Conservation (phyloP, 2,888 invertebrate genomes). For the Hylaea fasciaria region DNA sequence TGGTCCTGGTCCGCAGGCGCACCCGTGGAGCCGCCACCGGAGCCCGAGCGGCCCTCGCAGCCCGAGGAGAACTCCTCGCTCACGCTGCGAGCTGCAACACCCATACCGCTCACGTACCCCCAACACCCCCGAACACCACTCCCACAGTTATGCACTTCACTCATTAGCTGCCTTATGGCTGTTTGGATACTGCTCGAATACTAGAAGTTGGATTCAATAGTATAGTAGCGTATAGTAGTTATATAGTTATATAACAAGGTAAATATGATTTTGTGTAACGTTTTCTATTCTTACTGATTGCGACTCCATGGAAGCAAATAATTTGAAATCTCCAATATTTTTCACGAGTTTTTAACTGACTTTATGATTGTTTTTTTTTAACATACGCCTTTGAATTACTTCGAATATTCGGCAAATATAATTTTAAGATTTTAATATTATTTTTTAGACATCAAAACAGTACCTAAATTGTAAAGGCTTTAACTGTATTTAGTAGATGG, state of each 20-base stretch:
- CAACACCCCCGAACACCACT: slow-evolving; percentile 55
- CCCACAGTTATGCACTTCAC: slow-evolving; percentile 24
- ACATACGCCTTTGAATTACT: slow-evolving; percentile 1
- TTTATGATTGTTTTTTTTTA: too few relatives aligned
- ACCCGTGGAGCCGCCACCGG: slow-evolving; percentile 85
- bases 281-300: too few relatives aligned
- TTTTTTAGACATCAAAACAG: slow-evolving; percentile 18
- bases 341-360: too few relatives aligned
- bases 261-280: too few relatives aligned
- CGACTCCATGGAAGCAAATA: too few relatives aligned
- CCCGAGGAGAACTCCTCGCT: slow-evolving; percentile 99
- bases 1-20: slow-evolving; percentile 79
- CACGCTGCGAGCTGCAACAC: slow-evolving; percentile 94
- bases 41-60: slow-evolving; percentile 97
- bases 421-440: slow-evolving; percentile 1
- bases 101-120: slow-evolving; percentile 70
- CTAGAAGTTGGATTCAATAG: slow-evolving; percentile 20
- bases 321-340: too few relatives aligned
- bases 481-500: slow-evolving; percentile 12
- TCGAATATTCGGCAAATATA: slow-evolving; percentile 15
- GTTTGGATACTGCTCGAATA: slow-evolving; percentile 11
- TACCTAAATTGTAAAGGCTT: slow-evolving; percentile 10
- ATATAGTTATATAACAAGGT: too few relatives aligned
- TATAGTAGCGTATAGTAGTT: too few relatives aligned
- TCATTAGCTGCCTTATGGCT: neutral